These are phyloP conservation scores for Mesitornis unicolor DNA, from an alignment of 2,113 vertebrate species.

Conservation along the genomic window DNA sequence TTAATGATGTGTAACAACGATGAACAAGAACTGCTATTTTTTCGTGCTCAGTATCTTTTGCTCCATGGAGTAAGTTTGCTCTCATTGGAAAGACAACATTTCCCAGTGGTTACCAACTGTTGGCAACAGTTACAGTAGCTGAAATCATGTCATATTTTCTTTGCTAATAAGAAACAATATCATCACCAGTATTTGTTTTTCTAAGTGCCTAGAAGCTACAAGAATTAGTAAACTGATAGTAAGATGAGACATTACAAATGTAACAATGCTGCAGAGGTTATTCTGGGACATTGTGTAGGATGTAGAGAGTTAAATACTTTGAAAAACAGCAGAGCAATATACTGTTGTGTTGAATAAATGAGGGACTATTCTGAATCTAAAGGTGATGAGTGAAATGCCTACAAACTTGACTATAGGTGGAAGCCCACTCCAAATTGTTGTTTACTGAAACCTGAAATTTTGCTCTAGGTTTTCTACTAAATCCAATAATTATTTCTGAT, in stretches of 20 bases:
- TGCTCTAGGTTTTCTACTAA: neutral
- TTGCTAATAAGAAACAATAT: neutral
- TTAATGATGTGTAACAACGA: neutral
- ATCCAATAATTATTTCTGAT: neutral
- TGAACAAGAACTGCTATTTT: neutral
- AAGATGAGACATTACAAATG: neutral
- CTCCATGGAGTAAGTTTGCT: neutral
- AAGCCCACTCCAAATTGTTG: neutral
- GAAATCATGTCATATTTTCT: neutral
- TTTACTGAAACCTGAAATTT: neutral
- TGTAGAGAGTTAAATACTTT: neutral
- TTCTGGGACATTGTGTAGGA: neutral
- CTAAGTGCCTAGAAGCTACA: neutral
- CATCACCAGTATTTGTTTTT: neutral
- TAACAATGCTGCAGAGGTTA: neutral
- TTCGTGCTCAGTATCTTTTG: neutral
- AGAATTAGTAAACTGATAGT: neutral
- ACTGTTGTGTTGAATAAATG: neutral
- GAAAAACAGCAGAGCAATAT: neutral
- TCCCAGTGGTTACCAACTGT: neutral
- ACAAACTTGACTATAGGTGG: neutral
- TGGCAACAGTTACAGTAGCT: neutral
- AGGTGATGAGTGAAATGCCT: neutral
- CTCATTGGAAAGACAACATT: neutral
- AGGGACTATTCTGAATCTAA: neutral